phyloP scores from a whole-genome alignment of 2,888 invertebrate genomes.

The Xylota sylvarum region DNA sequence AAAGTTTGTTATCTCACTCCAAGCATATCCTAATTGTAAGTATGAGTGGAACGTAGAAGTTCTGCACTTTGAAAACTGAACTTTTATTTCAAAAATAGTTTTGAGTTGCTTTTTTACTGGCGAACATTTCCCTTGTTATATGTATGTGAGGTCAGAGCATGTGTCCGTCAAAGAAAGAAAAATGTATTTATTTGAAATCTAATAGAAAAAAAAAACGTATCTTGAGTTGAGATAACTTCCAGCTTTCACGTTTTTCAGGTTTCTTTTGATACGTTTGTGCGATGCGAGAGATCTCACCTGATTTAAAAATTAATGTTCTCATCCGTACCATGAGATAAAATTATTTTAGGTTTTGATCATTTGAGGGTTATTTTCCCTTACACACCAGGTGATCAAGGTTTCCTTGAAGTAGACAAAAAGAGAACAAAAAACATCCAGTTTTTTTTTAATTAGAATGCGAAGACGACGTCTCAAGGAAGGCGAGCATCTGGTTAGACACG shows the following conservation, averaged over 20 bases:
- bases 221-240: neutral
- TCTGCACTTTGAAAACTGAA: neutral
- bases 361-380: neutral
- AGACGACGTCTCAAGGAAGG: neutral
- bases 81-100: constrained; percentile 1
- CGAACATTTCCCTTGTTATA: neutral
- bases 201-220: constrained; percentile 11
- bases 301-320: constrained; percentile 4
- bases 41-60: neutral
- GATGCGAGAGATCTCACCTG: neutral
- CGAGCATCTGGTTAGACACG: neutral
- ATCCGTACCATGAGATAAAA: neutral
- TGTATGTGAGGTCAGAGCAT: constrained; percentile 10
- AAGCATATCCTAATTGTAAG: neutral
- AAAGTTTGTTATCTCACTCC: constrained; percentile 15
- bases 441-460: neutral
- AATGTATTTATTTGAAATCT: neutral
- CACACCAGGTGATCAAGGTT: neutral
- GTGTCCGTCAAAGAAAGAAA: neutral
- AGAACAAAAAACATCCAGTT: neutral
- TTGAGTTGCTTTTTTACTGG: neutral
- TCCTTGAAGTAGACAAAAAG: neutral
- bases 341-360: neutral
- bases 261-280: neutral
- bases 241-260: constrained; percentile 18